Base-by-base conservation (phyloP, 2,113 vertebrate species). In the Saimiri boliviensis region DNA sequence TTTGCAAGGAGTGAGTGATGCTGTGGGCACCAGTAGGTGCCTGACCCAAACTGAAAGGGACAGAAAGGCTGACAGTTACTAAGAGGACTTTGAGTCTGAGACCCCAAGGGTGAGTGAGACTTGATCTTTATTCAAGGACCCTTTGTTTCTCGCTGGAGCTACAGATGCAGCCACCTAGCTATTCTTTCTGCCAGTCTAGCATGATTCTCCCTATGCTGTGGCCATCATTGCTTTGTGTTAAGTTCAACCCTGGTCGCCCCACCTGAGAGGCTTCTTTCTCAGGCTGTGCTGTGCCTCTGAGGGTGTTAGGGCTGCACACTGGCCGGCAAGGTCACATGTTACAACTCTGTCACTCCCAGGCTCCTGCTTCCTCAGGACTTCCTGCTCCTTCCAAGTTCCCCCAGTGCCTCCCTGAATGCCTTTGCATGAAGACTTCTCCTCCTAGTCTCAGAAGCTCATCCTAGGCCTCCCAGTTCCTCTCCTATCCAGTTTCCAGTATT, bases 261-360 rank as follows among this genome's bases (percentile, higher is more conserved):
- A 54, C 17, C 20, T 30, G 6, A n/a, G 5, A 80, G 8, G 3
- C 76, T 68, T 30, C 37, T 56, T 56, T 17, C 13, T 40, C 37
- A 20, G 63, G 27, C 30, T 49, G 6, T 16, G 25, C n/a, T 7
- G 9, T 45, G 23, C 45, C 45, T 52, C 74, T 20, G 71, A 16
- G 17, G 30, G 66, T 32, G 11, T 25, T 17, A 25, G 27, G 21
- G 71, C 21, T 5, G 5, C 6, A 11, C 54, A 27, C 0, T 20
- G 71, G 32, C 30, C 10, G 5, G 8, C n/a, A 42, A 1, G 12
- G 66, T 37, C n/a, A 4, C 1, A 2, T 23, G 5, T n/a, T 14
- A 1, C 14, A 9, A 5, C 1, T 6, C 27, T 3, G 20, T 20
- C 5, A 8, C 19, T 42, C 30, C 58, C 11, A 47, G 49, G 2